Conservation (phyloP, 2,797 vertebrate genomes). For the Orientallactaga sibirica region DNA sequence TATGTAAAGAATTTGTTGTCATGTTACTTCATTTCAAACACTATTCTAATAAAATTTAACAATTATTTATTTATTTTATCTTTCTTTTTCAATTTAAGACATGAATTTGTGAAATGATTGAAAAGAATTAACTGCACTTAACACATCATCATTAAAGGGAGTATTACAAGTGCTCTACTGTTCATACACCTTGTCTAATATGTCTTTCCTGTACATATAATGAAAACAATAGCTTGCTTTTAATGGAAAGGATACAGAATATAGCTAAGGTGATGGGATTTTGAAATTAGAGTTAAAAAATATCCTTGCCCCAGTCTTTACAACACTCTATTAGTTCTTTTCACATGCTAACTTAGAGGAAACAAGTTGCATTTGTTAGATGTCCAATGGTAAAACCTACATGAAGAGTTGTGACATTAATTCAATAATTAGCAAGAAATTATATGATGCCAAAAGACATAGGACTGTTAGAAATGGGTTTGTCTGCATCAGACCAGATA, state of each 20-base stretch:
- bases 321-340: background rate
- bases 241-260: background rate
- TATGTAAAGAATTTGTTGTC: background rate
- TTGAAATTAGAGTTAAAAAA: background rate
- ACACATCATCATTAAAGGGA: background rate
- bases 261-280: background rate
- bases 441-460: background rate
- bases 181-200: background rate
- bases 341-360: background rate
- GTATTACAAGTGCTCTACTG: background rate
- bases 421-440: background rate
- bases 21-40: background rate
- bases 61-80: background rate
- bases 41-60: background rate
- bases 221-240: background rate
- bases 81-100: constrained; percentile 7
- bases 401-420: background rate
- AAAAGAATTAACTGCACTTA: background rate
- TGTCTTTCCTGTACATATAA: background rate
- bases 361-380: background rate
- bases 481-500: background rate
- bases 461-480: background rate
- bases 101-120: background rate
- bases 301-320: background rate
- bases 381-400: background rate